Conservation (phyloP, 2,797 vertebrate genomes). For the Enteromius trimaculatus region DNA sequence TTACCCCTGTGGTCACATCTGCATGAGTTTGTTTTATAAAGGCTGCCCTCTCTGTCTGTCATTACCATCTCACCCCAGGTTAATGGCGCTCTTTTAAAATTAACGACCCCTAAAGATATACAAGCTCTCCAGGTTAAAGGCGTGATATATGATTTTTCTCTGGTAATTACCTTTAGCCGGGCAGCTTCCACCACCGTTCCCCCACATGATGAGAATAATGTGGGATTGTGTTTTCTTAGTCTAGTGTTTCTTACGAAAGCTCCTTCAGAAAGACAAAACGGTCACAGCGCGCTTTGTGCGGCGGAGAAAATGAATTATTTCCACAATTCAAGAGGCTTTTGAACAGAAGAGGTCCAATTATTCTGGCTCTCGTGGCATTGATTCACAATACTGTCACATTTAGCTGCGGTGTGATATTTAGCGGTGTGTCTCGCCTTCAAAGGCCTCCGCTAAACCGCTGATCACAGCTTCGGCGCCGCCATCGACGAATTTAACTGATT, state of each 20-base stretch:
- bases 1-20: conserved; percentile 67
- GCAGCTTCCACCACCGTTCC: conserved; percentile 43
- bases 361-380: conserved; percentile 51
- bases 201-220: conserved; percentile 52
- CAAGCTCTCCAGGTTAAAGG: conserved; percentile 71
- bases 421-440: conserved; percentile 46
- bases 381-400: conserved; percentile 53
- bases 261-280: conserved; percentile 30
- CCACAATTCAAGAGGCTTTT: conserved; percentile 14
- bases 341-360: conserved; percentile 56
- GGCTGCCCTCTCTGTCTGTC: conserved; percentile 61
- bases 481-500: conserved; percentile 60
- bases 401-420: conserved; percentile 45
- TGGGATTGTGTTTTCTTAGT: conserved; percentile 51
- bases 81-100: conserved; percentile 80
- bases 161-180: conserved; percentile 53
- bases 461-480: conserved; percentile 53
- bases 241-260: conserved; percentile 43
- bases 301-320: conserved; percentile 40
- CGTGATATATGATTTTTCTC: conserved; percentile 66
- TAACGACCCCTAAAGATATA: conserved; percentile 79
- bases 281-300: conserved; percentile 18
- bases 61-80: conserved; percentile 69
- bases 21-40: conserved; percentile 69
- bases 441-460: conserved; percentile 54